Evolutionary conservation across 2,113 vertebrate genomes (phyloP), one percentile per base, ranked within the genome.

Genomic region (Callithrix jacchus): DNA sequence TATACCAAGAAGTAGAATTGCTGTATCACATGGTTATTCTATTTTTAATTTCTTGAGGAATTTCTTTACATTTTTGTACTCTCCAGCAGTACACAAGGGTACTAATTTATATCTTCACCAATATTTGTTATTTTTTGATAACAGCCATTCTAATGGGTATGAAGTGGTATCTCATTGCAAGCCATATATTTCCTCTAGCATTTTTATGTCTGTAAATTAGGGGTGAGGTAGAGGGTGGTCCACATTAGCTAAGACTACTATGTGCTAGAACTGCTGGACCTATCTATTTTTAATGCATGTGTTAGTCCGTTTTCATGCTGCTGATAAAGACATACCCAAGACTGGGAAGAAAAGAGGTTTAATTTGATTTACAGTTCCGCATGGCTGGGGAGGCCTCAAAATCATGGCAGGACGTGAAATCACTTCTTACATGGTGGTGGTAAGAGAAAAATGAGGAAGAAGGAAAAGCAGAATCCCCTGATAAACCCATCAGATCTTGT

Each of bases 211-310:
- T 97, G 74, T 96, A 87, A 95, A 84, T 87, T 80, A 54, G 66
- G 18, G 64, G 42, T 83, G 54, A 93, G 71, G 85, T 93, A 6
- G 61, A 82, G 7, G 40, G 17, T 89, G 42, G 84, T 84, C 70
- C 27, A 35, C 7, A 25, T 73, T 35, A 89, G 56, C 68, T 54
- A 93, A 94, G 76, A 85, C 58, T 95, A 21, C 80, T 64, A 6
- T 54, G 40, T 74, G 56, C 93, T 87, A 64, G 58, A 85, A 93
- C 56, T 87, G 87, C 71, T 54, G 92, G 84, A 89, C 35, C 76
- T 93, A 49, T 79, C 76, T 49, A 37, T 80, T 97, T 97, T 93
- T 94, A 95, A 96, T 88, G 88, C 66, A 97, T 32, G 27, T 64
- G 27, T 64, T 64, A 64, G 61, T 32, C 27, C 12, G 13, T 64